A percentile compares a stretch with the other conserved stretches of the same genome.
Evolutionary conservation across 2,113 vertebrate genomes (phyloP).

Genomic region (Epinephelus moara): DNA sequence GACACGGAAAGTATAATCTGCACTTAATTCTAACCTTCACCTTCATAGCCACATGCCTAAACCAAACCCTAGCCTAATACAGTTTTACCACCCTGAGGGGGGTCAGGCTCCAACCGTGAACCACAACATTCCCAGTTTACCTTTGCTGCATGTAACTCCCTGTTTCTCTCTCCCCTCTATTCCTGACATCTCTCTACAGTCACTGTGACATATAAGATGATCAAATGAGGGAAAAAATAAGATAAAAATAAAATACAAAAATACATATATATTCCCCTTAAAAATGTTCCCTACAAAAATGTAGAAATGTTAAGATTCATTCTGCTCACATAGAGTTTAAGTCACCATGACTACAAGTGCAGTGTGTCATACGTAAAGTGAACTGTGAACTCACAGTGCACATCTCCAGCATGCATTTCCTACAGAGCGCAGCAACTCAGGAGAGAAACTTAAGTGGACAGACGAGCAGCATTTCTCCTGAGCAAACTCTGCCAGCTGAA

Average conservation of each 20-base stretch:
- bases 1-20: not conserved
- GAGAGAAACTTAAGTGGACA: not conserved
- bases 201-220: not conserved
- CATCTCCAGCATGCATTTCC: not conserved
- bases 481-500: slow-evolving; percentile 33
- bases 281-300: not conserved
- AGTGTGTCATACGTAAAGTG: not conserved
- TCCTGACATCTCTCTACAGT: not conserved
- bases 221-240: not conserved
- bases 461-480: not conserved
- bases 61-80: not conserved
- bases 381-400: not conserved
- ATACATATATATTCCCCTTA: not conserved
- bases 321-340: not conserved
- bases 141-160: not conserved
- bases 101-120: not conserved
- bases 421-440: not conserved
- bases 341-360: not conserved
- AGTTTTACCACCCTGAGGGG: not conserved
- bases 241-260: not conserved
- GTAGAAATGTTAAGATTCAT: not conserved
- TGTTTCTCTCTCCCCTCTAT: not conserved
- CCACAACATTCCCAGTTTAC: not conserved
- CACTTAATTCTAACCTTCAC: not conserved
- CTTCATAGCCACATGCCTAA: not conserved